Conservation (phyloP, 30 jellyfish, hydroid and myxozoan genomes). For the Hydra vulgaris region DNA sequence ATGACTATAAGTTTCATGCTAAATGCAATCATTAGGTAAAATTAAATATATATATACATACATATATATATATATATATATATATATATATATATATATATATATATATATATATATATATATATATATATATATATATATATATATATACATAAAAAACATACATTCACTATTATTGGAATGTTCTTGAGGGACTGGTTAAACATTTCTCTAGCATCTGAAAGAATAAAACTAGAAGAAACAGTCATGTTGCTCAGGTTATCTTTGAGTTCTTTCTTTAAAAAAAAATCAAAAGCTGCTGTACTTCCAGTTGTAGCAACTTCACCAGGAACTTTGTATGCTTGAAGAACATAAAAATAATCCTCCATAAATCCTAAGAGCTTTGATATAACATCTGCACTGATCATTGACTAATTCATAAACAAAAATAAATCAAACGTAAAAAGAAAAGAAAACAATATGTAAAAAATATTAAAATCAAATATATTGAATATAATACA, state of each 20-base stretch:
- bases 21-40: too few relatives aligned
- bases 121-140: too few relatives aligned
- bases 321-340: slow-evolving; percentile 11
- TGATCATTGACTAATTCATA: not conserved
- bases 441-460: too few relatives aligned
- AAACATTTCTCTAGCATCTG: not conserved
- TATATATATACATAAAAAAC: too few relatives aligned
- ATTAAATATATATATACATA: too few relatives aligned
- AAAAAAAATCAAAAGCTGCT: not conserved
- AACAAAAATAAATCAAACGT: too few relatives aligned
- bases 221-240: not conserved
- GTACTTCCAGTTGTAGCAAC: slow-evolving; percentile 6
- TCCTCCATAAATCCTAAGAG: not conserved
- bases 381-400: not conserved
- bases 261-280: not conserved
- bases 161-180: not conserved
- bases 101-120: too few relatives aligned
- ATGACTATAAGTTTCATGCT: too few relatives aligned
- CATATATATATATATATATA: too few relatives aligned
- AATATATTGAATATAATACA: too few relatives aligned
- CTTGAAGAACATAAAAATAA: not conserved
- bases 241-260: not conserved
- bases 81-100: too few relatives aligned
- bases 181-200: not conserved
- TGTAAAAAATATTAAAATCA: too few relatives aligned